A percentile compares a stretch with the other conserved stretches of the same genome.
These are phyloP conservation scores for Patiria pectinifera DNA, from an alignment of 53 echinoderm and acorn worm species.

Conservation along the genomic window DNA sequence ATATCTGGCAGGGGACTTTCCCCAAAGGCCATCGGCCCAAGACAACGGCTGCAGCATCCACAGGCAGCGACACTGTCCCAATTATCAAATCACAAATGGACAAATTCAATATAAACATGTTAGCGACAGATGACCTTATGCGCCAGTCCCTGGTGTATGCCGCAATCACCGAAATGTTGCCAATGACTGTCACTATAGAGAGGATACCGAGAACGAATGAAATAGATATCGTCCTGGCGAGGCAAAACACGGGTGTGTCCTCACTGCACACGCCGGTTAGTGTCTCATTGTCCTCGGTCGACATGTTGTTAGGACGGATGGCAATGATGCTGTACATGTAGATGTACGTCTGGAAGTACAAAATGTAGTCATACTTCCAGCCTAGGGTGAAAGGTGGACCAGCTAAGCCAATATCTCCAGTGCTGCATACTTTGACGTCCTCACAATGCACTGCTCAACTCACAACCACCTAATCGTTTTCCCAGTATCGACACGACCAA, in stretches of 20 bases:
- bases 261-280: constrained; percentile 29
- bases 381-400: too few species aligned
- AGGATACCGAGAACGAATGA: constrained; percentile 46
- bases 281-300: background rate
- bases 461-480: too few species aligned
- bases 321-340: background rate
- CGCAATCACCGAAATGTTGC: constrained; percentile 72
- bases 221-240: constrained; percentile 20
- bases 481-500: too few species aligned
- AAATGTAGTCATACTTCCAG: background rate
- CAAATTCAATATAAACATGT: constrained; percentile 75
- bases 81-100: constrained; percentile 79
- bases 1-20: constrained; percentile 65
- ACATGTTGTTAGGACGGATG: too few species aligned
- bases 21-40: constrained; percentile 73
- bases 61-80: constrained; percentile 71
- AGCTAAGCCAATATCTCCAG: too few species aligned
- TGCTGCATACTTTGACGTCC: too few species aligned
- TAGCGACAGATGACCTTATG: constrained; percentile 73
- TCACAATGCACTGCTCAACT: too few species aligned
- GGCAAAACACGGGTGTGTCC: constrained; percentile 18
- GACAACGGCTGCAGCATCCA: constrained; percentile 63
- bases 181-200: constrained; percentile 69
- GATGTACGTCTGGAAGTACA: background rate
- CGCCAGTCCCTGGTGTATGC: constrained; percentile 65